phyloP scores from a whole-genome alignment of 2,113 vertebrate species.

The Oriolus oriolus region DNA sequence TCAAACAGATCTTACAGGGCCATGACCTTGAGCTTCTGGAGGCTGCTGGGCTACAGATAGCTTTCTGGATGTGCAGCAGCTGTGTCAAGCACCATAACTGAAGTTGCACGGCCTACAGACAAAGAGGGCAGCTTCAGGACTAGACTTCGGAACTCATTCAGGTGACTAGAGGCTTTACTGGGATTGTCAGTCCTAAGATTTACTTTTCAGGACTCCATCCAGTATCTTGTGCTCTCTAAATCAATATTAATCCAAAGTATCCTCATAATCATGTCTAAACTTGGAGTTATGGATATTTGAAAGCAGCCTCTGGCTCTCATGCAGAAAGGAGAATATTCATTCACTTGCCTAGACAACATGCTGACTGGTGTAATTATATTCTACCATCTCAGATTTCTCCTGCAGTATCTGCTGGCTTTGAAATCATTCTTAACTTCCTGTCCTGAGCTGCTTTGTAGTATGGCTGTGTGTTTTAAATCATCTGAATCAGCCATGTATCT shows the following conservation, averaged over 20 bases:
- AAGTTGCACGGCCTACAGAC: not conserved
- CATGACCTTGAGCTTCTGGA: not conserved
- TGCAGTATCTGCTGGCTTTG: not conserved
- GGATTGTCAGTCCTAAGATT: not conserved
- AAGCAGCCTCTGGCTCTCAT: constrained; percentile 5
- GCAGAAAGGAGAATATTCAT: not conserved
- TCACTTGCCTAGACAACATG: not conserved
- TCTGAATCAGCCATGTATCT: not conserved
- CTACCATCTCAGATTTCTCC: constrained; percentile 5
- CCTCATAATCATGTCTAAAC: not conserved
- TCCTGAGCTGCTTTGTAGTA: not conserved
- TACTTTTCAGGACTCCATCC: not conserved
- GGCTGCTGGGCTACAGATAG: not conserved
- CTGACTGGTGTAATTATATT: constrained; percentile 30
- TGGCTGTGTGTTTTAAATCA: not conserved
- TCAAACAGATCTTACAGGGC: accelerated
- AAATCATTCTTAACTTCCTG: not conserved
- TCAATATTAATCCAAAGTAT: constrained; percentile 21
- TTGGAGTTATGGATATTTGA: constrained; percentile 24
- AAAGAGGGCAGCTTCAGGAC: not conserved
- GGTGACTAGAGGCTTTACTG: not conserved
- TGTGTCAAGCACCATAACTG: not conserved
- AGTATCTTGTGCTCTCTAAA: not conserved
- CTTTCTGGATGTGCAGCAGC: not conserved
- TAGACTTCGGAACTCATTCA: not conserved